Conservation (phyloP, 1,140 invertebrate species). For the Scaptomyza montana region DNA sequence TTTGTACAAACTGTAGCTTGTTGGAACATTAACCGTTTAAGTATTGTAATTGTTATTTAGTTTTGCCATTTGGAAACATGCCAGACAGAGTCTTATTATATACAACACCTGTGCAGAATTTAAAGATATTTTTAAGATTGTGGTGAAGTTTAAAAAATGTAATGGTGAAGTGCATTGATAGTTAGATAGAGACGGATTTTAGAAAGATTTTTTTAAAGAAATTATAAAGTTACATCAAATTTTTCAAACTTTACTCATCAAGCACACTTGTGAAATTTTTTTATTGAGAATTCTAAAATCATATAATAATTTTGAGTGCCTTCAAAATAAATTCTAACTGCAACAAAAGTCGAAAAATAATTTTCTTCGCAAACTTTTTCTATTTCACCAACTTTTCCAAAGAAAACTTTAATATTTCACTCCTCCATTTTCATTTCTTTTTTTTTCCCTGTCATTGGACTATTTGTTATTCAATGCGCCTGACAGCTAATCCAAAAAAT, state of each 20-base stretch:
- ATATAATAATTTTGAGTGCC: too few relatives aligned
- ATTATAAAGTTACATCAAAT: conserved; percentile 4
- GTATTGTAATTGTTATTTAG: conserved; percentile 28
- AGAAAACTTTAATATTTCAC: too few relatives aligned
- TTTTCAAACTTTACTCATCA: too few relatives aligned
- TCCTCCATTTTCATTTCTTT: too few relatives aligned
- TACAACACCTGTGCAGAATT: conserved; percentile 28
- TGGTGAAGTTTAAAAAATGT: conserved; percentile 6
- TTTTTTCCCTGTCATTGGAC: not conserved
- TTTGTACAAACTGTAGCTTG: conserved; percentile 40
- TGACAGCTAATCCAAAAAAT: conserved; percentile 21
- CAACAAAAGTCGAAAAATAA: too few relatives aligned
- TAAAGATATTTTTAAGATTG: conserved; percentile 2
- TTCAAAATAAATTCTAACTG: too few relatives aligned
- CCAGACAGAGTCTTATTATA: conserved; percentile 35
- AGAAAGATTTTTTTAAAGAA: not conserved
- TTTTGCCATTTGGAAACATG: conserved; percentile 36
- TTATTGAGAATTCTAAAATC: too few relatives aligned
- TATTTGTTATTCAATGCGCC: conserved; percentile 30
- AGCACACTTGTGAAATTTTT: too few relatives aligned
- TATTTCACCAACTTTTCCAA: too few relatives aligned
- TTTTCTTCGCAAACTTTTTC: too few relatives aligned
- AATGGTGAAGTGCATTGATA: conserved; percentile 34
- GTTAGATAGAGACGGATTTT: conserved; percentile 22
- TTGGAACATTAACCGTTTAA: conserved; percentile 56